These are phyloP conservation scores for Gymnosoma rotundatum DNA, from an alignment of 2,888 invertebrate species.

Conservation along the genomic window DNA sequence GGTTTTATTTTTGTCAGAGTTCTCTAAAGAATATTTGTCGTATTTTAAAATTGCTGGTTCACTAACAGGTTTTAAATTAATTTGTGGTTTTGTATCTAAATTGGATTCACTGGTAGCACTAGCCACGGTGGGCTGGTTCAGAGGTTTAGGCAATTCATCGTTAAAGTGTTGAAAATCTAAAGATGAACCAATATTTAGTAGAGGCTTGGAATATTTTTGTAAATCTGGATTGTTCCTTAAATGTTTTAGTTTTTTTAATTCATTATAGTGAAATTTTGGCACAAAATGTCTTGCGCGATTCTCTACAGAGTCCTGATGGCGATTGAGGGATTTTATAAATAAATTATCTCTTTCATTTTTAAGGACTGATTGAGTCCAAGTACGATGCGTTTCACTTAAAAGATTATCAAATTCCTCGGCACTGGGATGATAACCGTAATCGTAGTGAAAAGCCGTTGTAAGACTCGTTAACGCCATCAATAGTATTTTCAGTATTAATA, in stretches of 20 bases:
- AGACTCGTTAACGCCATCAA: slow-evolving; percentile 66
- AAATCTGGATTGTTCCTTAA: neutral
- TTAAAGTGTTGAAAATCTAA: slow-evolving; percentile 74
- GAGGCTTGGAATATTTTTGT: slow-evolving; percentile 14
- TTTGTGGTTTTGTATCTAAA: slow-evolving; percentile 1
- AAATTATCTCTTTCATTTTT: slow-evolving; percentile 56
- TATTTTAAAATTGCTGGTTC: slow-evolving; percentile 8
- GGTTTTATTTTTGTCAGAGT: slow-evolving; percentile 31
- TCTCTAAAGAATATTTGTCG: slow-evolving; percentile 39
- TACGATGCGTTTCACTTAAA: slow-evolving; percentile 74
- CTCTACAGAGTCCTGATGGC: neutral
- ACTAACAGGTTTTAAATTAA: slow-evolving; percentile 45
- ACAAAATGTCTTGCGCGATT: slow-evolving; percentile 70
- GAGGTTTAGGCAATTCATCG: slow-evolving; percentile 62
- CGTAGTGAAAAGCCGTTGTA: slow-evolving; percentile 71
- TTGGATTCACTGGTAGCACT: neutral
- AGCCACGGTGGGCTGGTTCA: neutral
- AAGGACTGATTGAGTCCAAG: slow-evolving; percentile 76
- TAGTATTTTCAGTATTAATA: slow-evolving; percentile 74
- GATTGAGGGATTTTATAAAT: neutral
- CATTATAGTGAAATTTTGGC: slow-evolving; percentile 74
- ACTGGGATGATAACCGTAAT: slow-evolving; percentile 80
- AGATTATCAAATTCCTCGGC: slow-evolving; percentile 79
- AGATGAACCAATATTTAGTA: slow-evolving; percentile 56
- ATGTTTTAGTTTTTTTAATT: neutral